Evolutionary conservation across 2,888 invertebrate species (phyloP), one percentile per base, ranked within the genome.

Genomic region (Cryptus viduatorius): DNA sequence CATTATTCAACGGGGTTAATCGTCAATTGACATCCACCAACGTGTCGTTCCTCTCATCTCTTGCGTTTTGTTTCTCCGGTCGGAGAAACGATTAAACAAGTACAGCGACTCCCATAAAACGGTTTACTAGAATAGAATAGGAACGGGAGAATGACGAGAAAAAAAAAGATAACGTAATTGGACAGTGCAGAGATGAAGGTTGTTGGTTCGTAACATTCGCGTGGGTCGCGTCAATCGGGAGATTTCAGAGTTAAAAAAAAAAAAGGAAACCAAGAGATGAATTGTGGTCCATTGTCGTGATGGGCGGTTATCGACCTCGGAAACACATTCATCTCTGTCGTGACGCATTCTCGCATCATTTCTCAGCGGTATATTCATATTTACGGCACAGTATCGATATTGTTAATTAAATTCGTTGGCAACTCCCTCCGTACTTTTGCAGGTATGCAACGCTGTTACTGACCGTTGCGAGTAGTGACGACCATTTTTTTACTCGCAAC

Each of bases 41-140:
- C 19, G 56, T 24, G 24, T 24, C 24, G 56, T 19, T 56, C 56
- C 24, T 10, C 19, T 24, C 56, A 56, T 56, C 12, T 16, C 56
- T 56, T 10, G 56, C 12, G 56, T 56, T 7, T 12, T 4, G 24
- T 24, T 56, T 56, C 24, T 19, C 56, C 56, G 37, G 37, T 37
- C 56, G 56, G 24, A 10, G 12, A 0, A 12, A 24, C 56, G 19
- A 24, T 56, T 56, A 56, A 56, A 24, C 12, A 37, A 37, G 56
- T 19, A 10, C 24, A 24, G 10, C 56, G 56, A 56, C 56, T 56
- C 56, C 56, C n/a, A 56, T 56, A 19, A 37, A 56, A 56, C 56
- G 19, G 3, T 12, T 19, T 3, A 56, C 56, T 56, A 24, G 56
- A 24, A 56, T 56, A 56, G 56, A 56, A 56, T 24, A 24, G 56